A percentile compares a stretch with the other conserved stretches of the same genome.
These are phyloP conservation scores for Cancer borealis DNA, from an alignment of 2,888 invertebrate genomes.

Conservation along the genomic window DNA sequence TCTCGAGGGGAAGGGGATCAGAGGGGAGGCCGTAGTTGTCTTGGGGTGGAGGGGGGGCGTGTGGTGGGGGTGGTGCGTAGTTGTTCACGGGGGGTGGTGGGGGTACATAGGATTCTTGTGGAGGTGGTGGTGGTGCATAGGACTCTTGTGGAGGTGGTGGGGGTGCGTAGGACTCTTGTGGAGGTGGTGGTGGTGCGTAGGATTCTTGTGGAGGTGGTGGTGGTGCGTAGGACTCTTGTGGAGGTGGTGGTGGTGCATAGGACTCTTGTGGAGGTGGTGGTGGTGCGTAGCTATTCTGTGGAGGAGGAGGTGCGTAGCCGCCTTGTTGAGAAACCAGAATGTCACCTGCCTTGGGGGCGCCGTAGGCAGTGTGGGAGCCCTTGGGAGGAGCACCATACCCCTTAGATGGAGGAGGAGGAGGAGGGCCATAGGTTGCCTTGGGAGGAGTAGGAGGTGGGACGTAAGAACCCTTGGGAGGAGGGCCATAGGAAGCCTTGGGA, in stretches of 20 bases:
- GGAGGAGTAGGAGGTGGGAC: conserved; percentile 46
- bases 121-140: conserved; percentile 36
- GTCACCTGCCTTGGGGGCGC: conserved; percentile 24
- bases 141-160: conserved; percentile 36
- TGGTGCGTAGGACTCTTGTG: not conserved
- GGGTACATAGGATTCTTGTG: not conserved
- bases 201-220: not conserved
- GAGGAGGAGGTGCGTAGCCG: not conserved
- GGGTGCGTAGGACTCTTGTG: conserved; percentile 7
- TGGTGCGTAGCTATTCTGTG: not conserved
- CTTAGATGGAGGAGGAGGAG: conserved; percentile 26
- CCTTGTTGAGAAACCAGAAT: not conserved
- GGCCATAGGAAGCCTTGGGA: conserved; percentile 44
- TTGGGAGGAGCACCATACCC: not conserved
- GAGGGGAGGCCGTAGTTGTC: conserved; percentile 41
- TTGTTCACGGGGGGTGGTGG: conserved; percentile 12
- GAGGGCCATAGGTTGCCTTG: conserved; percentile 46
- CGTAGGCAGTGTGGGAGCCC: conserved; percentile 26
- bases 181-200: not conserved
- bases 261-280: conserved; percentile 28
- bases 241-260: conserved; percentile 46
- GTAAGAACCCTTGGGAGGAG: conserved; percentile 39
- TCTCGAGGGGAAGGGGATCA: not conserved
- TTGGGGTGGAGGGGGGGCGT: not conserved
- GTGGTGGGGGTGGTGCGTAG: conserved; percentile 53